Evolutionary conservation across 2,888 invertebrate species (phyloP).

Genomic region (Pecten maximus): DNA sequence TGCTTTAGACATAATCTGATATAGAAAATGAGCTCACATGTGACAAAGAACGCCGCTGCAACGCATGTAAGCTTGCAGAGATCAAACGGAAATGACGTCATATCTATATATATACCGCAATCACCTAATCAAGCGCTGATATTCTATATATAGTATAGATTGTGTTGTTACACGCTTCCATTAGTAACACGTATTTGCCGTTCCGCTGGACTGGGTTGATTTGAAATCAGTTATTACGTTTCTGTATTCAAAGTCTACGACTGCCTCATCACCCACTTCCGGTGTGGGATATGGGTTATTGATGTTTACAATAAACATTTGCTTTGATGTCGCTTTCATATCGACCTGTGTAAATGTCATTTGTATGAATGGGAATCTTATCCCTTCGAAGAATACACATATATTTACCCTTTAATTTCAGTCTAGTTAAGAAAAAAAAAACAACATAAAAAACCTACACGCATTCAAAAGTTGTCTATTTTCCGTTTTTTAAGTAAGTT

Average conservation of each 20-base stretch:
- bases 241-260: not conserved
- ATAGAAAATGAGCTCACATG: not conserved
- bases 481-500: no score
- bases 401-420: not conserved
- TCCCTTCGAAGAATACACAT: not conserved
- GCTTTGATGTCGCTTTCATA: not conserved
- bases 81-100: slow-evolving; percentile 24
- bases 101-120: not conserved
- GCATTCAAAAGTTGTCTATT: no score
- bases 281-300: not conserved
- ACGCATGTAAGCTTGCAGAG: not conserved
- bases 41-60: not conserved
- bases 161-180: not conserved
- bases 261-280: not conserved
- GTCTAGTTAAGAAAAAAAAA: not conserved
- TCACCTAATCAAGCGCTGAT: not conserved
- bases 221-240: not conserved
- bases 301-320: not conserved
- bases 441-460: no score
- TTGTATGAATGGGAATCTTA: not conserved
- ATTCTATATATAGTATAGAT: not conserved
- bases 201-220: not conserved
- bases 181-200: not conserved
- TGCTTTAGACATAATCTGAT: not conserved
- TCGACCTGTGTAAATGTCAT: not conserved